Conservation (phyloP, 2,888 invertebrate genomes). For the Asteroscopus sphinx region DNA sequence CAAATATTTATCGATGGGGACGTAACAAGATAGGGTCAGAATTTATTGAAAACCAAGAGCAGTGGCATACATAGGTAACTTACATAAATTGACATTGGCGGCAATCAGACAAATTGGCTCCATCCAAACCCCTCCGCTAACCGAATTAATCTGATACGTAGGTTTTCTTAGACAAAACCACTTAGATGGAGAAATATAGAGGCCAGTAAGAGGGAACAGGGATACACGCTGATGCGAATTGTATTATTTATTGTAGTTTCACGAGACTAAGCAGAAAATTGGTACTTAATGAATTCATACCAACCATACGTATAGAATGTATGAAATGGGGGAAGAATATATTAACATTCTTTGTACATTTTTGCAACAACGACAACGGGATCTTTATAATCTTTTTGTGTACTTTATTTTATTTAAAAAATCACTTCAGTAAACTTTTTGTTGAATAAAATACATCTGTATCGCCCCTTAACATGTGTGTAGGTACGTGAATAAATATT, state of each 20-base stretch:
- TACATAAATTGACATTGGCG: slow-evolving; percentile 85
- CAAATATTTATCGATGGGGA: slow-evolving; percentile 89
- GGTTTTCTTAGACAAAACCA: slow-evolving; percentile 87
- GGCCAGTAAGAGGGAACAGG: slow-evolving; percentile 59
- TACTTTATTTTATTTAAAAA: slow-evolving; percentile 37
- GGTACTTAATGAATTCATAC: slow-evolving; percentile 43
- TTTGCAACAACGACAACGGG: slow-evolving; percentile 24
- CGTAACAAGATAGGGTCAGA: slow-evolving; percentile 85
- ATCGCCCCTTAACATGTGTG: slow-evolving; percentile 69
- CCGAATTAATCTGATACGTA: slow-evolving; percentile 87
- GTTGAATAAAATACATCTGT: slow-evolving; percentile 55
- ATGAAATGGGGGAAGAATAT: slow-evolving; percentile 38
- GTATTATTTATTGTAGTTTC: slow-evolving; percentile 62
- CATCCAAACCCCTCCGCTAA: slow-evolving; percentile 83
- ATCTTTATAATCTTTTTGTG: slow-evolving; percentile 26
- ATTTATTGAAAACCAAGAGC: slow-evolving; percentile 86
- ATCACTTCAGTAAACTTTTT: slow-evolving; percentile 52
- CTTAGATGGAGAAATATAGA: slow-evolving; percentile 78
- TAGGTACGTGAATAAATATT: slow-evolving; percentile 83
- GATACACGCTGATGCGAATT: slow-evolving; percentile 64
- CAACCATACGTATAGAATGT: slow-evolving; percentile 39
- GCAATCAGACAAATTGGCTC: slow-evolving; percentile 91
- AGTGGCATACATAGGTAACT: slow-evolving; percentile 80
- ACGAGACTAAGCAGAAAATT: slow-evolving; percentile 46
- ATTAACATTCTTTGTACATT: slow-evolving; percentile 42